These are phyloP conservation scores for Rhagonycha fulva DNA, from an alignment of 2,888 invertebrate genomes.

Conservation along the genomic window DNA sequence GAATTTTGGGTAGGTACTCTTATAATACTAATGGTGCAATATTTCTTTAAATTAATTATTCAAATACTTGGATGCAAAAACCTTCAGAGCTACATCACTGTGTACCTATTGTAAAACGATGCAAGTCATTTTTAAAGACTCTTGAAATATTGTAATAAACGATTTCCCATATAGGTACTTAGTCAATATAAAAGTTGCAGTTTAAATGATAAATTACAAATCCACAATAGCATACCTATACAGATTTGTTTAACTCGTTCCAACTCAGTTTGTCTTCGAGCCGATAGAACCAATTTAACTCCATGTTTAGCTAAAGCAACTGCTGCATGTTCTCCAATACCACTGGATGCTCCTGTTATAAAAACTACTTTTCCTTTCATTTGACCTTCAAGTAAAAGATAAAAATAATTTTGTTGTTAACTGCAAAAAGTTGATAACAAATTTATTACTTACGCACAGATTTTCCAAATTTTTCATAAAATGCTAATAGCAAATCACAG, in stretches of 20 bases:
- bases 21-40: no score
- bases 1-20: no score
- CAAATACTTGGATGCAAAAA: no score
- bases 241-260: slow-evolving; percentile 69
- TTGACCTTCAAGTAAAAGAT: slow-evolving; percentile 24
- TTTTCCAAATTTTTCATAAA: slow-evolving; percentile 65
- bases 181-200: background rate
- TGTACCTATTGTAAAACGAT: no score
- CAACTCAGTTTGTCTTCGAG: slow-evolving; percentile 66
- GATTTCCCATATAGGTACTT: no score
- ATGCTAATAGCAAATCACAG: slow-evolving; percentile 63
- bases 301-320: slow-evolving; percentile 68
- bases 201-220: background rate
- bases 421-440: background rate
- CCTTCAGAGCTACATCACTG: no score
- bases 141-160: no score
- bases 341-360: slow-evolving; percentile 85
- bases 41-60: no score
- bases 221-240: slow-evolving; percentile 54
- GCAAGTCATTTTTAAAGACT: no score
- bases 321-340: slow-evolving; percentile 78
- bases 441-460: slow-evolving; percentile 58
- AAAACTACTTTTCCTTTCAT: slow-evolving; percentile 70
- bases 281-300: slow-evolving; percentile 69
- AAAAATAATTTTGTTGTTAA: background rate